phyloP scores from a whole-genome alignment of 2,113 vertebrate species.

The Leucoraja erinaceus region DNA sequence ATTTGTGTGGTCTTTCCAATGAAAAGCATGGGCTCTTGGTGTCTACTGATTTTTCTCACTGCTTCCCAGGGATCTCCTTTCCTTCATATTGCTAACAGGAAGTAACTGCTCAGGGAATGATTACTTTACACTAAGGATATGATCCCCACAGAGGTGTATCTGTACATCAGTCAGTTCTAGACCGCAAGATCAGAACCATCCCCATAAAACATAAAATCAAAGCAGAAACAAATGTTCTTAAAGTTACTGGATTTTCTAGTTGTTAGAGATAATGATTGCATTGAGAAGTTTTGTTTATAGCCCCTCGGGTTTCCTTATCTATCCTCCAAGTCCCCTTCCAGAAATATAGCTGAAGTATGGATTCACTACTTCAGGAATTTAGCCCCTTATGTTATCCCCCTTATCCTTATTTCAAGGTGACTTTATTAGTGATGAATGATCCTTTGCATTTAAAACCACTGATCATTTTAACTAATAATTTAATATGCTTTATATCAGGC shows the following conservation, averaged over 20 bases:
- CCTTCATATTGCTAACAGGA: neutral
- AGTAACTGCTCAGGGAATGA: neutral
- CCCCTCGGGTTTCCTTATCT: neutral
- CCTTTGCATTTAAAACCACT: neutral
- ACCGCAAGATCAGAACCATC: neutral
- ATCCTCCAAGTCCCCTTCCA: neutral
- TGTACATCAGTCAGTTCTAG: neutral
- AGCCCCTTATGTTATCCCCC: neutral
- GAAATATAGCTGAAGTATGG: neutral
- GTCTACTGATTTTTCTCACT: neutral
- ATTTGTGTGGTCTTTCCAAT: slow-evolving; percentile 20
- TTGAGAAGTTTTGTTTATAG: neutral
- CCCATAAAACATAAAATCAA: neutral
- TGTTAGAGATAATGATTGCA: neutral
- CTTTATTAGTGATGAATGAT: neutral
- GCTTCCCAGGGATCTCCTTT: slow-evolving; percentile 28
- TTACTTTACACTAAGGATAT: neutral
- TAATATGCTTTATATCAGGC: no score
- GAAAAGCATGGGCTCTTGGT: neutral
- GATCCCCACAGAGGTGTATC: neutral
- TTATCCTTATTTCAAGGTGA: neutral
- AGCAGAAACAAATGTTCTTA: neutral
- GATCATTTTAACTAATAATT: no score
- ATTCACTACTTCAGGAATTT: neutral
- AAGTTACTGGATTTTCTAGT: neutral